These are phyloP conservation scores for Sapajus apella DNA, from an alignment of 2,113 vertebrate genomes.

Conservation along the genomic window DNA sequence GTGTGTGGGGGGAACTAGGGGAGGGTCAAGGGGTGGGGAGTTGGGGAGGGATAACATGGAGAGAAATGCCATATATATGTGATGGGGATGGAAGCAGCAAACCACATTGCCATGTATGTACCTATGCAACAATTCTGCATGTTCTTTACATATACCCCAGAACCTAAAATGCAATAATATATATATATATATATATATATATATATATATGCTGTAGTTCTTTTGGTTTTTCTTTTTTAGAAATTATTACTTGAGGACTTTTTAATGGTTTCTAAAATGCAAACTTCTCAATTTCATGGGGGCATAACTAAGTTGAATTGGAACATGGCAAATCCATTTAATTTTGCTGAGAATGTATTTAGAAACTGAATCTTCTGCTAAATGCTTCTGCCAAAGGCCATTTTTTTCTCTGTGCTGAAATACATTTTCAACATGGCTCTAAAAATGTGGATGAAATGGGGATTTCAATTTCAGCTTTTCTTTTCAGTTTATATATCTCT, in stretches of 20 bases:
- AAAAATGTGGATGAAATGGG: conserved; percentile 33
- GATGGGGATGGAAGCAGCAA: no score
- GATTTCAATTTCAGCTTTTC: conserved; percentile 24
- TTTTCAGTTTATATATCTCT: conserved; percentile 33
- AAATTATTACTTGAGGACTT: conserved; percentile 56
- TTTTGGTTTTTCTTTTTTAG: conserved; percentile 39
- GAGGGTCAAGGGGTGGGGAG: no score
- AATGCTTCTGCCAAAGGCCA: conserved; percentile 31
- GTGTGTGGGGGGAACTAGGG: no score
- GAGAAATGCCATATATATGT: no score
- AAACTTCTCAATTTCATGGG: conserved; percentile 55
- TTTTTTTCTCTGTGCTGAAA: conserved; percentile 25
- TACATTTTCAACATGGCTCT: conserved; percentile 9
- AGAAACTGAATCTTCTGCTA: conserved; percentile 47
- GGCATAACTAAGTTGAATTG: conserved; percentile 56
- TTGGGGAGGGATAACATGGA: no score
- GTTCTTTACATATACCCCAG: no score
- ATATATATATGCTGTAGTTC: not conserved
- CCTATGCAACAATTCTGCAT: no score
- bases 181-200: no score
- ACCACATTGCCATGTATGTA: no score
- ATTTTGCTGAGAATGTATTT: conserved; percentile 58
- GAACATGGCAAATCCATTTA: conserved; percentile 51
- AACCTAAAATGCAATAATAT: no score
- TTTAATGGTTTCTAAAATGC: conserved; percentile 61